Base-by-base conservation (phyloP, 2,888 invertebrate genomes). In the Bombylius discolor region DNA sequence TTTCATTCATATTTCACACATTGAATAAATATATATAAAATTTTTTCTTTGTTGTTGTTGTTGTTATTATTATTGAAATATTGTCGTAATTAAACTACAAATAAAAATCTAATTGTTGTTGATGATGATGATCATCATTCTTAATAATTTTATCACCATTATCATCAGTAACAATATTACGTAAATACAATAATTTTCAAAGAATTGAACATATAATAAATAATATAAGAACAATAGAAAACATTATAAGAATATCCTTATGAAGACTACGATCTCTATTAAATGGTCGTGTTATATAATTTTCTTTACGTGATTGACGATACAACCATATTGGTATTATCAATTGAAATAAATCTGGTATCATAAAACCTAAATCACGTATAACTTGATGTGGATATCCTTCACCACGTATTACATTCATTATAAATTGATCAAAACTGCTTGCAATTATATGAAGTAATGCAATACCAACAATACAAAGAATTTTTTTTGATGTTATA, bases 381-480 rank as follows among this genome's bases (percentile, higher is more conserved):
- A 83, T 75, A 52, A 83, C 81, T 76, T 84, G 84, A 73, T 84
- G 83, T 31, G 80, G 75, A 60, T 79, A 78, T 7, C 84, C 84
- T 68, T 82, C 79, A 51, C 82, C 81, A 54, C 77, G 76, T 31
- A 84, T 68, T 53, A 84, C 83, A 69, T 83, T 83, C 56, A 75
- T 72, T 36, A 80, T 68, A 69, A 84, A 84, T 66, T 84, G 83
- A 73, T 84, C 84, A 68, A 79, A 79, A 54, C 81, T 78, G 60
- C 81, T 79, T 49, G 81, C 80, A 45, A 81, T 68, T 59, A 83
- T 79, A 66, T 84, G 84, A 52, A 81, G 67, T 47, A 81, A 64
- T 4, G 81, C 81, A 59, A 84, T 79, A 42, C 78, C 78, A 49
- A 79, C 75, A 61, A 84, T 79, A 59, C 77, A 70, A 51, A 82